Base-by-base conservation (phyloP, 2,113 vertebrate genomes). In the Sapajus apella region DNA sequence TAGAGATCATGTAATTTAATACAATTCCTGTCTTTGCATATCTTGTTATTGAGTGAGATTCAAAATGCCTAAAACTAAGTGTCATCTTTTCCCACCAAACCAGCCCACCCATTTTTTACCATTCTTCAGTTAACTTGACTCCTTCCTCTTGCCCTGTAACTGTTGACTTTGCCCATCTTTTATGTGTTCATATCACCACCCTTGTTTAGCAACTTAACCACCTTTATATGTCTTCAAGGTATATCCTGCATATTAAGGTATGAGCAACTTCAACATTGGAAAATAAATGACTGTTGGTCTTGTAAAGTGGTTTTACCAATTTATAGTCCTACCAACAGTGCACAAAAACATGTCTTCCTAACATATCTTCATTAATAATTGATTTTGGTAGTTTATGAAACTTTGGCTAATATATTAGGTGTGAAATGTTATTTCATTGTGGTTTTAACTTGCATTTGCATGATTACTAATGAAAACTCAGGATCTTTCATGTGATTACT, bases 381-480 rank as follows among this genome's bases (percentile, higher is more conserved):
- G 40, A 82, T 47, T 86, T 73, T 81, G 58, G 20, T 84, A 88
- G 32, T 47, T 88, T 52, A 95, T 93, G 88, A 91, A 70, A 50
- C 37, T 90, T 96, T 87, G 90, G 82, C 23, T 88, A 79, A 95
- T 79, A 2, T 87, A 58, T 5, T 87, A 9, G 47, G 7, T 83
- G 0, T 91, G 30, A 47, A 95, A 14, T 61, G 30, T 87, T 77
- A 43, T 40, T 23, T 56, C 12, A n/a, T n/a, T 73, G 10, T 94
- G 56, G 12, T 56, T 91, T 40, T 77, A 35, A 58, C 70, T 77
- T 94, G 35, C 47, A 81, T 95, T 83, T 96, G 25, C 16, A 35
- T 93, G 56, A 56, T 87, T 85, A 35, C 84, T 89, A 25, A 16
- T 66, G 79, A 88, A 95, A 81, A 77, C 25, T 32, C 27, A 83